Conservation (phyloP, 2,888 invertebrate genomes). For the Tuberolachnus salignus region DNA sequence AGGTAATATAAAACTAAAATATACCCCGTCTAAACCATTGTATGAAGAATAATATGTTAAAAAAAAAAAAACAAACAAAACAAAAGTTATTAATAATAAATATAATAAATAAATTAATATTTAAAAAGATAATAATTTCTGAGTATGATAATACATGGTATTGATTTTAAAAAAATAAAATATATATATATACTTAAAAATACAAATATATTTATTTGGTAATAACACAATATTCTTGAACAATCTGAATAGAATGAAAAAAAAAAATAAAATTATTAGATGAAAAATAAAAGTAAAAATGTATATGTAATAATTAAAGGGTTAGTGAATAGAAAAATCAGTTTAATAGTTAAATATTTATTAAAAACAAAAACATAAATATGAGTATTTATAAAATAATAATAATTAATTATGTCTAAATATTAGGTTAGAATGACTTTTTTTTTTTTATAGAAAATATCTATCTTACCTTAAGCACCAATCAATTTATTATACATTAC, state of each 20-base stretch:
- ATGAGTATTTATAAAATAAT: too few species aligned
- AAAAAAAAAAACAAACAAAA: neutral
- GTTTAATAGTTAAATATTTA: too few species aligned
- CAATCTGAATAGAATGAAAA: too few species aligned
- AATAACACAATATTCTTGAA: too few species aligned
- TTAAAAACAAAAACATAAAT: too few species aligned
- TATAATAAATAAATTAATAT: neutral
- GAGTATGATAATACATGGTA: neutral
- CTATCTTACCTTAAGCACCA: constrained; percentile 44
- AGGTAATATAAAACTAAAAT: constrained; percentile 25
- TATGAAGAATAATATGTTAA: neutral
- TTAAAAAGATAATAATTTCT: neutral
- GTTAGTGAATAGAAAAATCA: neutral
- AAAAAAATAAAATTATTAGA: too few species aligned
- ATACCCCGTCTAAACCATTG: constrained; percentile 27
- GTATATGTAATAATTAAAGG: neutral
- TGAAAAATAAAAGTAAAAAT: too few species aligned
- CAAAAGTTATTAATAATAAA: neutral
- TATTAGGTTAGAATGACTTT: neutral
- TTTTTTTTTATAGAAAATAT: constrained; percentile 8
- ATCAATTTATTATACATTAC: constrained; percentile 15
- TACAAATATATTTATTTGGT: too few species aligned
- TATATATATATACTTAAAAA: neutral
- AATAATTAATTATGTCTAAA: too few species aligned
- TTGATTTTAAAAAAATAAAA: neutral